Evolutionary conservation across 2,888 invertebrate species (phyloP), one percentile per base, ranked within the genome.

Genomic region (Anthrax anthrax): DNA sequence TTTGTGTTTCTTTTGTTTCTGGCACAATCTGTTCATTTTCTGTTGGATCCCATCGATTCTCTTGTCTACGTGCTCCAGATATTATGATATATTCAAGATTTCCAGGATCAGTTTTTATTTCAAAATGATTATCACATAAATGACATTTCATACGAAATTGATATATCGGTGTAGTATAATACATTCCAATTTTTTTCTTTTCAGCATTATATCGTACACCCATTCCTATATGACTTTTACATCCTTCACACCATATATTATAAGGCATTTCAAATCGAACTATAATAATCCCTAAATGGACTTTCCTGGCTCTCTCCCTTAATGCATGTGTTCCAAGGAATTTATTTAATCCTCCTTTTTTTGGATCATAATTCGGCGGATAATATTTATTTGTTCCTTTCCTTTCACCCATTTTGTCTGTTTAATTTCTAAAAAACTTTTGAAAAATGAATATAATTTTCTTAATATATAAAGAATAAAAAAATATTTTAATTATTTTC

Each of bases 131-230:
- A 63, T 94, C 86, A 64, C 98, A 69, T 29, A 98, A 72, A 65
- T 98, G 97, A 62, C 98, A 99, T 62, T 97, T 97, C 97, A 99
- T 98, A 46, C 90, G 78, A 63, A 99, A 99, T 67, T 97, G 90
- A 64, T 92, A 98, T 2, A 99, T 78, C 0, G 98, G 97, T 1
- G 98, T 98, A 2, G 86, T 88, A 61, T 95, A 97, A 64, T 98
- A 98, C 88, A 94, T 97, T 54, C 97, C 98, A 43, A 92, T 74
- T 68, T 90, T 91, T 0, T 76, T 88, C 67, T 91, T 91, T 62
- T 91, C 90, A 0, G 90, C 89, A 60, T 91, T 98, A 65, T 98
- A 98, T 43, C 98, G 77, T 1, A 98, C 97, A 1, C 98, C 97
- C 96, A 97, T 98, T 29, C 96, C 98, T 47, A 99, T 92, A 62